A percentile compares a stretch with the other conserved stretches of the same genome.
These are phyloP conservation scores for Rhopilema esculentum DNA, from an alignment of 30 jellyfish, hydroid and myxozoan genomes.

Conservation along the genomic window DNA sequence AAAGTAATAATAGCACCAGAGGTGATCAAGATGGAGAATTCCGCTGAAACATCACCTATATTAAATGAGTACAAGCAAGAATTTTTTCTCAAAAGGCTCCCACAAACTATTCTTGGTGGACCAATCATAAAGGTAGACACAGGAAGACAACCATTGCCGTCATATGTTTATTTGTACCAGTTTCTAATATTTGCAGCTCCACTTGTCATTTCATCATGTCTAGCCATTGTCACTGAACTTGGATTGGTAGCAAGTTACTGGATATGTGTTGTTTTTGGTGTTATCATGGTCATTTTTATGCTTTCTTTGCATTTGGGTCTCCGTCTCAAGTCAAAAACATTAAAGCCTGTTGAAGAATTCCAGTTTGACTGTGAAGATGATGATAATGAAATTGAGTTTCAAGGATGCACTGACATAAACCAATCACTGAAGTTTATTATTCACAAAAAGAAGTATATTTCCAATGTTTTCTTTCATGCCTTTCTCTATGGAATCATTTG, in stretches of 20 bases:
- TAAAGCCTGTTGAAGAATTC: neutral
- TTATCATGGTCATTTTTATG: slow-evolving; percentile 33
- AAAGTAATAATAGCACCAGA: no score
- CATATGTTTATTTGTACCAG: slow-evolving; percentile 57
- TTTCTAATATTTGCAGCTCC: slow-evolving; percentile 51
- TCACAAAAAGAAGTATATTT: slow-evolving; percentile 38
- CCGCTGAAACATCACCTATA: slow-evolving; percentile 73
- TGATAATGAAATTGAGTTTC: slow-evolving; percentile 58
- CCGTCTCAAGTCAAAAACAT: neutral
- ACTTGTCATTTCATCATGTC: slow-evolving; percentile 38
- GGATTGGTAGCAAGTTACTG: slow-evolving; percentile 13
- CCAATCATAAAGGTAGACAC: slow-evolving; percentile 21
- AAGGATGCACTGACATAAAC: slow-evolving; percentile 20
- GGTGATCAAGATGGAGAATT: slow-evolving; percentile 50
- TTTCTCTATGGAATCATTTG: slow-evolving; percentile 38
- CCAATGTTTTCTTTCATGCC: slow-evolving; percentile 49
- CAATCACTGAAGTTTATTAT: slow-evolving; percentile 38
- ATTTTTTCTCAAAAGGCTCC: slow-evolving; percentile 44
- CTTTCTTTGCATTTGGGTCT: slow-evolving; percentile 16
- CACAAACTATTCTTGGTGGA: slow-evolving; percentile 82
- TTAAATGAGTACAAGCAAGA: slow-evolving; percentile 67
- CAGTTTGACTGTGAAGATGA: slow-evolving; percentile 19
- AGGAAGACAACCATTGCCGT: slow-evolving; percentile 25
- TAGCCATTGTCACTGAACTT: slow-evolving; percentile 52
- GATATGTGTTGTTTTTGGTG: slow-evolving; percentile 38